These are phyloP conservation scores for Elysia crispata DNA, from an alignment of 2,888 invertebrate genomes.

Conservation along the genomic window DNA sequence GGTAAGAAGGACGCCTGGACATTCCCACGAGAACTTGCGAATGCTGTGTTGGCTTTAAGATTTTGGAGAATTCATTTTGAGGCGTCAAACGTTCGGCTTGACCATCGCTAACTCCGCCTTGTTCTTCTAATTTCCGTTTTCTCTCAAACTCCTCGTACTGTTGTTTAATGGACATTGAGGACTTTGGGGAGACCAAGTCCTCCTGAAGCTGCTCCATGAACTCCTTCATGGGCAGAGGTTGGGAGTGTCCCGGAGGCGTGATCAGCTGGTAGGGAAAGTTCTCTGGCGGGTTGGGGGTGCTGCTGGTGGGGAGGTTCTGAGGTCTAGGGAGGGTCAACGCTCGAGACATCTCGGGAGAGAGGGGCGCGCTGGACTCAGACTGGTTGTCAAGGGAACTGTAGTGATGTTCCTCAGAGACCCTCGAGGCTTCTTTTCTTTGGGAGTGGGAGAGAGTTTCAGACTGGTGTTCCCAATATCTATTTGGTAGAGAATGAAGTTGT, in stretches of 20 bases:
- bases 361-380: neutral
- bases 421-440: no score
- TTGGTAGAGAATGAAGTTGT: no score
- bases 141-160: constrained; percentile 30
- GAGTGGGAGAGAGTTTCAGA: no score
- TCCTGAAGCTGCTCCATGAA: constrained; percentile 35
- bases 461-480: no score
- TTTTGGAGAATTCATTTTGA: no score
- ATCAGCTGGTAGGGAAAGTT: constrained; percentile 7
- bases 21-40: no score
- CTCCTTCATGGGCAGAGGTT: constrained; percentile 33
- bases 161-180: constrained; percentile 3
- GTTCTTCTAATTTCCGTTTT: constrained; percentile 3
- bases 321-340: neutral
- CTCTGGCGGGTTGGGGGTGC: neutral
- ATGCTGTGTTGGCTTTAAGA: no score
- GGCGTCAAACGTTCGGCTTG: no score
- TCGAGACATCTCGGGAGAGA: neutral
- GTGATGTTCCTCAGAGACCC: no score
- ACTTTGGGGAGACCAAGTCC: constrained; percentile 22
- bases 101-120: neutral
- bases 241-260: neutral
- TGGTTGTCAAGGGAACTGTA: neutral
- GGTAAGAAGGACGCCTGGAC: neutral
- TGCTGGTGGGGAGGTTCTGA: no score